Base-by-base conservation (phyloP, 2,888 invertebrate genomes). In the Anaspis maculata region DNA sequence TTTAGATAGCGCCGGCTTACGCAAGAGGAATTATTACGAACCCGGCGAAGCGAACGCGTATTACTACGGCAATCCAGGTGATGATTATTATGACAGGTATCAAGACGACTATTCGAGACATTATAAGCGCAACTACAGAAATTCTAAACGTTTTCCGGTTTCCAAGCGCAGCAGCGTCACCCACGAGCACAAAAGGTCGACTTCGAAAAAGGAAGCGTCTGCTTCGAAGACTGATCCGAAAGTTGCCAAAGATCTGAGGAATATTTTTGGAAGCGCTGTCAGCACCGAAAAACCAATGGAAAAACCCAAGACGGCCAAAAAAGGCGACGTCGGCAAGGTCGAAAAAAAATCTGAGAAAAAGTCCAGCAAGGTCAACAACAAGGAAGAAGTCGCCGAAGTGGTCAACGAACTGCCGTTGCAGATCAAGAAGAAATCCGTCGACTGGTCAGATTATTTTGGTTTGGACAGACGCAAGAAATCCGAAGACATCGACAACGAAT, bases 371-470 rank as follows among this genome's bases (percentile, higher is more conserved):
- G 39, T 39, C 3, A 46, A 51, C 7, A 66, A 63, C 7, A 67
- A 67, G n/a, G 67, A 68, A 33, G 59, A 49, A 27, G 46, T 49
- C 27, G 42, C 62, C 9, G 43, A 42, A n/a, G 55, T 59, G 3
- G 37, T 44, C 1, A 67, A 67, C 30, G 67, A 68, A 43, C 67
- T 71, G 41, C 67, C 61, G 1, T 40, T 65, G 7, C 56, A 61
- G 33, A 53, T 84, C 4, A 77, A 79, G 42, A 87, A 88, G 64
- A 89, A 88, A 60, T 84, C 84, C 1, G 76, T 89, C 38, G 80
- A 88, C 52, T 90, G 88, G 89, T 82, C 85, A 0, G 79, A 86
- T 50, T 88, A 90, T 55, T 88, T 89, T 54, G 90, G 90, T 0
- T 74, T 87, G 40, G 87, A 90, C 58, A 76, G 80, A 42, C 77